Base-by-base conservation (phyloP, 2,113 vertebrate genomes). In the Amblyopsis rosae region DNA sequence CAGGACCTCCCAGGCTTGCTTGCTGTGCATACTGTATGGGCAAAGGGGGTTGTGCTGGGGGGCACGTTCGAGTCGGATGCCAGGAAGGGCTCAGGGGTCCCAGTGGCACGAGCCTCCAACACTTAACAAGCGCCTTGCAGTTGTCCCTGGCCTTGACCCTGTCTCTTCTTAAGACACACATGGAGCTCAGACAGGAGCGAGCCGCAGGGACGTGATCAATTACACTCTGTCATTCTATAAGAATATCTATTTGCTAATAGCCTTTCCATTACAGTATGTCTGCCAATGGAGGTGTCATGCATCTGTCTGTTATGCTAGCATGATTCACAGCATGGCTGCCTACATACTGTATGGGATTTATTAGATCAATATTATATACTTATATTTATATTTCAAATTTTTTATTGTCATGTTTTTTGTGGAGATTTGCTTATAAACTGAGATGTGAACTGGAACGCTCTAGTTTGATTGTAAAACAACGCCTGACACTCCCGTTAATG, bases 81-180 rank as follows among this genome's bases (percentile, higher is more conserved):
- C 91, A 79, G 71, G 82, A 83, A 89, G 90, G 84, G 86, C 83
- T 86, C 69, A 70, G 67, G 71, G 83, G 85, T 89, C 91, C 90
- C 91, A 76, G 80, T 35, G 87, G 91, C 90, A 90, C 91, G 89
- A 92, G 86, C 81, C 90, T 84, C 81, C 46, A 41, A 92, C 92
- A 90, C 90, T 91, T 92, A 89, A 91, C 90, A 87, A 93, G 90
- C 80, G 82, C 84, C 91, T 90, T 67, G 74, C 89, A 89, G 90
- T 90, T 91, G 92, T 91, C 86, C 83, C 76, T 6, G 48, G 78
- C 86, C 87, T 82, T 90, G 88, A 92, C 89, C 91, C 82, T 72
- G 80, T 86, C 85, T 90, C 71, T 69, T 84, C 84, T 89, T 80
- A 79, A 87, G 84, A 79, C 70, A 66, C 84, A 81, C 81, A 72